phyloP scores from a whole-genome alignment of 2,888 invertebrate genomes.

The Thyatira batis region DNA sequence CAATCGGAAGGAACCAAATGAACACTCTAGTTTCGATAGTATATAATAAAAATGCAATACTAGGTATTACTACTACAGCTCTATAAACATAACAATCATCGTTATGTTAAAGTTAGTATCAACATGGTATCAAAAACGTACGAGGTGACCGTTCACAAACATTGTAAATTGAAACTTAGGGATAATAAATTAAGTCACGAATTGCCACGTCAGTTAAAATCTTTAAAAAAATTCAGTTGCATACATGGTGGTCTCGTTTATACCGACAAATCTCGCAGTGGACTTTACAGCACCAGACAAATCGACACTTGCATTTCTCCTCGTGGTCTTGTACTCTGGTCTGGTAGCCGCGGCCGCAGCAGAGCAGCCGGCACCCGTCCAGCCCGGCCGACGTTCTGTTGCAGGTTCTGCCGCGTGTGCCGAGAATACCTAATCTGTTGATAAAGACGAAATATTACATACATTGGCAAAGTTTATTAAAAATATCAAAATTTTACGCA shows the following conservation, averaged over 20 bases:
- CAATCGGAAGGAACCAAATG: neutral
- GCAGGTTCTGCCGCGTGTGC: slow-evolving; percentile 91
- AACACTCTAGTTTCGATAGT: no score
- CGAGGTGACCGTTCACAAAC: no score
- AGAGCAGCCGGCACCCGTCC: slow-evolving; percentile 92
- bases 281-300: slow-evolving; percentile 96
- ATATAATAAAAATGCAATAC: no score
- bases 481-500: no score
- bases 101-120: neutral
- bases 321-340: slow-evolving; percentile 91
- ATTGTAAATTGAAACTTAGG: neutral
- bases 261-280: slow-evolving; percentile 91
- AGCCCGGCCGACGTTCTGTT: slow-evolving; percentile 92
- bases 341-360: slow-evolving; percentile 94
- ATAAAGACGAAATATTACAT: no score
- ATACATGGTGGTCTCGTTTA: slow-evolving; percentile 91
- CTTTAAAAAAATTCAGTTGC: slow-evolving; percentile 83
- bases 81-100: neutral
- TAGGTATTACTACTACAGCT: neutral
- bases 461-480: no score
- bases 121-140: neutral
- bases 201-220: neutral
- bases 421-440: slow-evolving; percentile 89
- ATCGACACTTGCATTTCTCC: slow-evolving; percentile 94
- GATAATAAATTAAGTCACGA: neutral